Evolutionary conservation across 2,888 invertebrate species (phyloP).

Genomic region (Drosophila anomelani): DNA sequence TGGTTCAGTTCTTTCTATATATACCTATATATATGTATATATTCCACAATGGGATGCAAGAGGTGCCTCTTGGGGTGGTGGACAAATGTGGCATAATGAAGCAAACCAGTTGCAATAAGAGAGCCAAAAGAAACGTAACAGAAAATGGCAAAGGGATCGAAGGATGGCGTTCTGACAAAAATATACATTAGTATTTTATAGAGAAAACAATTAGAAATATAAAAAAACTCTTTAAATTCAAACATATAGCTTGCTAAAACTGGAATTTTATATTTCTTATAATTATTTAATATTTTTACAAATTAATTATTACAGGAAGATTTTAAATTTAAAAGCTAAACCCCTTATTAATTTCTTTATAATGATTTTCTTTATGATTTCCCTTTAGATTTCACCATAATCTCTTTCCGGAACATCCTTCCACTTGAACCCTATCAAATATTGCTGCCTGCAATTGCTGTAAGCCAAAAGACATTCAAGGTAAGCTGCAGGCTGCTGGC

Average conservation of each 20-base stretch:
- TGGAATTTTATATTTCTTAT: neutral
- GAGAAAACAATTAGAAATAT: neutral
- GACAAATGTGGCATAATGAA: conserved; percentile 62
- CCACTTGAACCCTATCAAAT: conserved; percentile 30
- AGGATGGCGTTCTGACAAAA: neutral
- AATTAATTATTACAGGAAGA: no score
- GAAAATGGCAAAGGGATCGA: conserved; percentile 16
- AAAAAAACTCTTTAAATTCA: neutral
- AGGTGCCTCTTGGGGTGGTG: conserved; percentile 3
- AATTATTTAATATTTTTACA: neutral
- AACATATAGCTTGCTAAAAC: neutral
- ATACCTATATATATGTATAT: conserved; percentile 2
- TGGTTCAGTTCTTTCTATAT: conserved; percentile 16
- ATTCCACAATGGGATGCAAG: neutral
- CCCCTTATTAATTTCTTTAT: neutral
- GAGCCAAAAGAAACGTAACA: conserved; percentile 35
- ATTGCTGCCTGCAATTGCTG: conserved; percentile 29
- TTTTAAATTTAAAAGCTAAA: no score
- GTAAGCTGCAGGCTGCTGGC: conserved; percentile 47
- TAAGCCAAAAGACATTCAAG: conserved; percentile 53
- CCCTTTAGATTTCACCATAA: neutral
- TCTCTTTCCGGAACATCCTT: conserved; percentile 20
- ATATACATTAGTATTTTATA: no score
- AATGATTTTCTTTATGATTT: neutral
- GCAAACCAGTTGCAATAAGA: conserved; percentile 40